Evolutionary conservation across 1,140 invertebrate species (phyloP), one percentile per base, ranked within the genome.

Genomic region (Antheraea mylitta): DNA sequence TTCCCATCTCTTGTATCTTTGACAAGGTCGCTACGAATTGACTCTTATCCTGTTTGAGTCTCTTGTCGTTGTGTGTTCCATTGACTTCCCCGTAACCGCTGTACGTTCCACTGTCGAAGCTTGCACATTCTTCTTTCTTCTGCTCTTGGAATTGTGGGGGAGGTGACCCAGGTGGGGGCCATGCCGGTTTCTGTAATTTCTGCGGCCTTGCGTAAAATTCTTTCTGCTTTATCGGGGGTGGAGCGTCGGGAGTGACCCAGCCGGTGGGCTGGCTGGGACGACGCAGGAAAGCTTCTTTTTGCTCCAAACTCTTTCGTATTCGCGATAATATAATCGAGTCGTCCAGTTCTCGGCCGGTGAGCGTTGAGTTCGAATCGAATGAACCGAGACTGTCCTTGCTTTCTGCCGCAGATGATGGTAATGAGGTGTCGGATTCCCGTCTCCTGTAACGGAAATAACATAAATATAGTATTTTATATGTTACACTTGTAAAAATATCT

Each of bases 261-360:
- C 94, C 94, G 58, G 95, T 94, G 61, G 94, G 94, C 75, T 95
- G 94, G 76, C 94, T 95, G 2, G 96, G 96, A 67, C 96, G 93
- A 75, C 95, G 94, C 38, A 98, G 91, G 83, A 98, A 98, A 75
- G 97, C 97, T 86, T 97, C 96, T 81, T 98, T 98, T 79, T 97
- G 96, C 77, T 97, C 96, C 75, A 96, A 94, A 78, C 96, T 97
- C 83, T 96, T 97, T 65, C 96, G 93, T 76, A 98, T 94, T 83
- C 96, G 93, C 22, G 94, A 94, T 86, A 96, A 94, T 62, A 95
- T 95, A 18, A 95, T 92, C 58, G 94, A 95, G 80, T 96, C 95
- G 76, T 95, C 95, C 18, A 94, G 91, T 73, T 95, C 95, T 77
- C 94, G 93, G 37, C 94, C 94, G 37, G 94, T 94, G 3, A 95